These are phyloP conservation scores for Diglossa cyanea DNA, from an alignment of 2,797 vertebrate species.

Conservation along the genomic window DNA sequence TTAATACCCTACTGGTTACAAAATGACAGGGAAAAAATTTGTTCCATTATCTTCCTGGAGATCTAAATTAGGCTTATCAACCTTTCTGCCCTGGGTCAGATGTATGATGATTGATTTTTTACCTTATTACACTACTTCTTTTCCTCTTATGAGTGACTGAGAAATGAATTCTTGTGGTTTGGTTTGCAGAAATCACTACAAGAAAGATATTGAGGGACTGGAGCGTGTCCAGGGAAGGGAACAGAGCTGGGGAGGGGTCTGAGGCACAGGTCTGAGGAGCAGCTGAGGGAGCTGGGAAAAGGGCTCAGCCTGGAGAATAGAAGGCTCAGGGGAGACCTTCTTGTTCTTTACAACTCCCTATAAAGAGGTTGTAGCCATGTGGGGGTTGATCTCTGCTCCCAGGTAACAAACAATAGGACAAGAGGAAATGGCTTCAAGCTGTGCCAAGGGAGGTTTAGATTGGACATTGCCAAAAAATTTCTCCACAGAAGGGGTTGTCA, in stretches of 20 bases:
- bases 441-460: not conserved
- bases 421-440: not conserved
- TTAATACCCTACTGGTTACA: not conserved
- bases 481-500: not conserved
- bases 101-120: not conserved
- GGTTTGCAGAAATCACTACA: not conserved
- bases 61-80: not conserved
- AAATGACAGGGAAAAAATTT: not conserved
- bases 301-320: not conserved
- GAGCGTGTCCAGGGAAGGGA: rapidly evolving
- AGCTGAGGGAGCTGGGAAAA: not conserved
- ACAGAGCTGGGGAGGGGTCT: rapidly evolving
- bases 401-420: not conserved
- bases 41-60: not conserved
- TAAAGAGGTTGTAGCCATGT: rapidly evolving
- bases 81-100: not conserved
- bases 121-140: not conserved
- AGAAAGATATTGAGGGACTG: not conserved
- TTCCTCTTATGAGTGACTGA: not conserved
- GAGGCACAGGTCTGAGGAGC: not conserved
- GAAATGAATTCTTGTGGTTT: not conserved
- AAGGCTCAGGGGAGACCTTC: not conserved
- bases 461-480: not conserved
- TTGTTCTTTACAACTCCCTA: rapidly evolving
- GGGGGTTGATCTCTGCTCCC: rapidly evolving